A percentile compares a stretch with the other conserved stretches of the same genome.
Conservation (phyloP, 2,797 vertebrate species). For the Lateolabrax maculatus region DNA sequence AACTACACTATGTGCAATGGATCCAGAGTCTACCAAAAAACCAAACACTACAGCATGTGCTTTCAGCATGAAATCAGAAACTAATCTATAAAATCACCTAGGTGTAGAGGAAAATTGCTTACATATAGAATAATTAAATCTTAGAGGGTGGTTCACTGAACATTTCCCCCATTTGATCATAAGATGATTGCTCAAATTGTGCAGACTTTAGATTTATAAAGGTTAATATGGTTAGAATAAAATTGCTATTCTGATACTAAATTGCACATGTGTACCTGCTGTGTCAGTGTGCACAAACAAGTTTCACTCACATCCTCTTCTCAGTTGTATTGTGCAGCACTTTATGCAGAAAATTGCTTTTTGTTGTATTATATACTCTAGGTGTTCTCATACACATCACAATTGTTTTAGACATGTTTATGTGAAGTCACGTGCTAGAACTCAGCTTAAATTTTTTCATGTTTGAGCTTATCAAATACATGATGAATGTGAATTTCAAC, state of each 20-base stretch:
- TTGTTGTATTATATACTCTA: constrained; percentile 5
- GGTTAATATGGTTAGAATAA: not conserved
- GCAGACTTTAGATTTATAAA: constrained; percentile 1
- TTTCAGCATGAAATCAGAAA: constrained; percentile 18
- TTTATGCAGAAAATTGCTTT: not conserved
- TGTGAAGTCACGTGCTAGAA: constrained; percentile 6
- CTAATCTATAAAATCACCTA: not conserved
- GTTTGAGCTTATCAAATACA: constrained; percentile 5
- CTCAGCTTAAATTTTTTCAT: constrained; percentile 2
- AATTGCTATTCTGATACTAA: not conserved
- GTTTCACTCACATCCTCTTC: constrained; percentile 3
- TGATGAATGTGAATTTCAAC: constrained; percentile 32
- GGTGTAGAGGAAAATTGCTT: not conserved
- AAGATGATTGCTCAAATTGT: not conserved
- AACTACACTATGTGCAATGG: not conserved
- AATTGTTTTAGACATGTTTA: constrained; percentile 13
- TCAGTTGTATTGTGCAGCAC: not conserved
- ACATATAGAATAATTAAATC: constrained; percentile 4
- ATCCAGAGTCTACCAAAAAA: constrained; percentile 13
- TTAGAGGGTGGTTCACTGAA: not conserved
- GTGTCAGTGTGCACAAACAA: not conserved
- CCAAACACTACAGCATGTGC: not conserved
- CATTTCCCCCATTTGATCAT: not conserved
- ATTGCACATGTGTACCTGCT: not conserved
- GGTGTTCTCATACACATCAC: constrained; percentile 1